Evolutionary conservation across 1,140 invertebrate species (phyloP), one percentile per base, ranked within the genome.

Genomic region (Dendrolimus kikuchii): DNA sequence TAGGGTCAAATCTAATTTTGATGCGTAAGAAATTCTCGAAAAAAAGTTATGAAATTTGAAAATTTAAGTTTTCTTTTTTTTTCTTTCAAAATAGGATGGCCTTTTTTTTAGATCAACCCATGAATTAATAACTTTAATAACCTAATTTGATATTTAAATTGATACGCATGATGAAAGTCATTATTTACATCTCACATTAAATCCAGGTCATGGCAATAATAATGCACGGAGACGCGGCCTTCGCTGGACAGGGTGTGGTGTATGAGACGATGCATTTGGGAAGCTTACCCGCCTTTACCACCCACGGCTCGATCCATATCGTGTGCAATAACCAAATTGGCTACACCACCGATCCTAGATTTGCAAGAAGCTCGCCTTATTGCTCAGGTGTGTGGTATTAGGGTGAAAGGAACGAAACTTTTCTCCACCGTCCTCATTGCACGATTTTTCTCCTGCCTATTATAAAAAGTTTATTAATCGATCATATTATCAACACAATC

Each of bases 321-420:
- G 94, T 98, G 40, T 92, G 93, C 57, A 98, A 98, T 77, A 98
- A 98, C 86, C 96, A 98, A 89, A 88, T 93, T 73, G 96, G 97
- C 2, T 99, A 98, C 81, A 99, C 97, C 8, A 98, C 97, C 23
- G 95, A 97, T 85, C 96, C 97, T 4, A 87, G 94, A 38, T 92
- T 91, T 65, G 89, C 89, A 0, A 86, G 92, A 49, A 92, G 92
- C 38, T 90, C 91, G 10, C 82, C 81, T 0, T 92, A 92, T 64
- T 93, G 91, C 55, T 89, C 87, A 45, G 87, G 86, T n/a, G n/a
- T n/a, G n/a, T n/a, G n/a, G n/a, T 88, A 85, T 55, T 23, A n/a
- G 1, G 0, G 6, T 10, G 4, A 46, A 44, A 44, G 23, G 4
- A 8, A n/a, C 8, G n/a, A 7, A 44, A 8, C 43, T 7, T 23